Conservation (phyloP, 2,113 vertebrate genomes). For the Chaetops frenatus region DNA sequence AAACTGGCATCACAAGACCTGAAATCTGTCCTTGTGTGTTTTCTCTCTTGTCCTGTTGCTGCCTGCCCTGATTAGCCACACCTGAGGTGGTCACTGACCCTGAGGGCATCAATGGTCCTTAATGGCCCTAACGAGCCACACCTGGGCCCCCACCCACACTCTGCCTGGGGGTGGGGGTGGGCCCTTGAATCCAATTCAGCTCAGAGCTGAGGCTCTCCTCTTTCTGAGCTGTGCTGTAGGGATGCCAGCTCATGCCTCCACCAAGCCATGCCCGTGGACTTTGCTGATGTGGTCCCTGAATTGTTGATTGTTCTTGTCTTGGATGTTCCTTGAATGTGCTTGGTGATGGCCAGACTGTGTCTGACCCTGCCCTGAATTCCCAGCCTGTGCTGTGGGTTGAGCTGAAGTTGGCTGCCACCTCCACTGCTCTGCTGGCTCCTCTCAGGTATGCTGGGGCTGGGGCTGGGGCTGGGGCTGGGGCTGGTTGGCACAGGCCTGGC, state of each 20-base stretch:
- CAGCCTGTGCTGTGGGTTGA: neutral
- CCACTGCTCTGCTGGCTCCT: neutral
- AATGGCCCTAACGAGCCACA: neutral
- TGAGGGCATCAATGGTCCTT: neutral
- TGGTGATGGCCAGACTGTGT: neutral
- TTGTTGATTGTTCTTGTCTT: neutral
- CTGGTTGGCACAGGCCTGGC: neutral
- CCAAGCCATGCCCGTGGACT: neutral
- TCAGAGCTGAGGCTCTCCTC: neutral
- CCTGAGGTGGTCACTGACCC: neutral
- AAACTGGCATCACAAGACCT: neutral
- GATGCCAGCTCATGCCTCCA: accelerated
- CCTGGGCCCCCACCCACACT: neutral
- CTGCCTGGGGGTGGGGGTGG: accelerated
- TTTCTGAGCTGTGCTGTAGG: neutral
- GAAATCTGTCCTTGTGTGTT: neutral
- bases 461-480: neutral
- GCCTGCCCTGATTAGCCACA: neutral
- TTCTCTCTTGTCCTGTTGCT: neutral
- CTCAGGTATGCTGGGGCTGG: neutral
- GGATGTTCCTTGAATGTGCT: neutral
- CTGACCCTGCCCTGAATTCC: neutral
- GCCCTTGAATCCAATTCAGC: neutral
- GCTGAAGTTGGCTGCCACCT: neutral
- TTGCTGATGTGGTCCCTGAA: neutral